phyloP scores from a whole-genome alignment of 2,888 invertebrate genomes.

The Pteria penguin region DNA sequence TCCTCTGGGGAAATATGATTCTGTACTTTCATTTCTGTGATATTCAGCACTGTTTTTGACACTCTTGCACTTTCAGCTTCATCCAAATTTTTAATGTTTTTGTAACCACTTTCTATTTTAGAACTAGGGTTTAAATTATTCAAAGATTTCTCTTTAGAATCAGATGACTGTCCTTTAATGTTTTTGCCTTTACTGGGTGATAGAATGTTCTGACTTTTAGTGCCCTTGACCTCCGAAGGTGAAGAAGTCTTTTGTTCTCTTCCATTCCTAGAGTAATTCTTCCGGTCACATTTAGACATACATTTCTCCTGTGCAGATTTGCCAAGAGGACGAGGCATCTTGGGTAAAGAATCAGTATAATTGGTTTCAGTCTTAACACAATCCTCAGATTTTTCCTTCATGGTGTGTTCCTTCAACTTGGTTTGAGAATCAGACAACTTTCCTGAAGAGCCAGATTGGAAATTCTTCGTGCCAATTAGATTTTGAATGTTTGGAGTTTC shows the following conservation, averaged over 20 bases:
- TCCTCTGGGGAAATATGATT: neutral
- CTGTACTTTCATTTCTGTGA: constrained; percentile 7
- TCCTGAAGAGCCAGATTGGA: too few species aligned
- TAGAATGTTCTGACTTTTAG: too few species aligned
- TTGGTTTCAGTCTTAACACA: too few species aligned
- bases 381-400: too few species aligned
- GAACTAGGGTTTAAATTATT: neutral
- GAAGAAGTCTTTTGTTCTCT: neutral
- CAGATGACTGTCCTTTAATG: too few species aligned
- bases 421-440: too few species aligned
- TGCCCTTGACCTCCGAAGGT: neutral
- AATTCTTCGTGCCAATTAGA: too few species aligned
- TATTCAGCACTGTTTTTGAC: neutral
- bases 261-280: neutral
- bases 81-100: neutral
- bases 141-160: neutral
- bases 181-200: too few species aligned
- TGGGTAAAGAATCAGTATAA: neutral
- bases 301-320: neutral
- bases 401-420: too few species aligned
- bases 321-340: neutral
- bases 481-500: too few species aligned
- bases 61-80: neutral
- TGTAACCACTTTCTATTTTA: neutral
- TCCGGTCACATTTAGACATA: neutral